A percentile compares a stretch with the other conserved stretches of the same genome.
phyloP scores from a whole-genome alignment of 2,888 invertebrate genomes.

The Sminthurinus aureus region DNA sequence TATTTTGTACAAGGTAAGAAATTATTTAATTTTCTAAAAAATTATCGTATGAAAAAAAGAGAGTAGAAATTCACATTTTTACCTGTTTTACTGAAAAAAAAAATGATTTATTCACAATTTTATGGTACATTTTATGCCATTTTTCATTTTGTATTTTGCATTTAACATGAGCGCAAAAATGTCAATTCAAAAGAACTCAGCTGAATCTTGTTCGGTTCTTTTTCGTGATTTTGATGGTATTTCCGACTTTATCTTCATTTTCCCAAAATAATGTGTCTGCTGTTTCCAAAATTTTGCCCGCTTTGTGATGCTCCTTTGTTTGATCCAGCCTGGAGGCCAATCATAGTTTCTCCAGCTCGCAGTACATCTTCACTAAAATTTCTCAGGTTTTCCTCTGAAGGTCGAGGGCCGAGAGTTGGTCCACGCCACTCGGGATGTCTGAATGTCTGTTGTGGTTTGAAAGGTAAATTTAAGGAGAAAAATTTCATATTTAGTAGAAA shows the following conservation, averaged over 20 bases:
- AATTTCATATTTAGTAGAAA: no score
- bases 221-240: no score
- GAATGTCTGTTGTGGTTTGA: constrained; percentile 69
- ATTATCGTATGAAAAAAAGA: not conserved
- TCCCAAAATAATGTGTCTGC: constrained; percentile 77
- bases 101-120: no score
- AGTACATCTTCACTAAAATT: constrained; percentile 84
- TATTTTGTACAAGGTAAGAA: constrained; percentile 56
- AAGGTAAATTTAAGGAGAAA: not conserved
- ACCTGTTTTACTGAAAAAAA: no score
- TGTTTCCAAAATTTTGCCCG: constrained; percentile 86
- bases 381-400: constrained; percentile 83
- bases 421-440: constrained; percentile 85
- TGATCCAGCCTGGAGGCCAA: constrained; percentile 86
- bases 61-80: not conserved
- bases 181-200: no score
- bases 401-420: constrained; percentile 82
- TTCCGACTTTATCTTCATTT: constrained; percentile 46
- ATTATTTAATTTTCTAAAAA: not conserved
- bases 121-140: no score
- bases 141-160: no score
- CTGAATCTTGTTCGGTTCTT: no score
- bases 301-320: constrained; percentile 86
- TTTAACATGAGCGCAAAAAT: no score
- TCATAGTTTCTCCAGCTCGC: constrained; percentile 81